Percentiles rank a stretch among this genome's conserved stretches.
Evolutionary conservation across 2,888 invertebrate genomes (phyloP).

Genomic region (Scotopteryx bipunctaria): DNA sequence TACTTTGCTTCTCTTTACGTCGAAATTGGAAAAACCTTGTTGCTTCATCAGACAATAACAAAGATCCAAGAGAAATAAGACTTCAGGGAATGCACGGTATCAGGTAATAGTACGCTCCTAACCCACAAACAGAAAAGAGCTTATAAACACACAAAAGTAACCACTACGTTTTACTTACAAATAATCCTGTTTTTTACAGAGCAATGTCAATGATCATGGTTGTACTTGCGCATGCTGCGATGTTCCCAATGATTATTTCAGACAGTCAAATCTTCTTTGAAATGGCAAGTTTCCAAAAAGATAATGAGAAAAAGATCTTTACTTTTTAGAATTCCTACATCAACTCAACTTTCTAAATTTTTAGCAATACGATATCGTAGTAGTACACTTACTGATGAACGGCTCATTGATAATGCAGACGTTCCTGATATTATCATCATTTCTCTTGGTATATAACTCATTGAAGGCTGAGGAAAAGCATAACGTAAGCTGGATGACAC

Average conservation of each 20-base stretch:
- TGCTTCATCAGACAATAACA: constrained; percentile 20
- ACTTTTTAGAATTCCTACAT: too few species aligned
- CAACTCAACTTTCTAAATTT: too few species aligned
- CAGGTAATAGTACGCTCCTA: background rate
- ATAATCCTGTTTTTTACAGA: background rate
- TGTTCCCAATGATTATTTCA: background rate
- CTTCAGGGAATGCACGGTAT: background rate
- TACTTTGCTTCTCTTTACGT: constrained; percentile 49
- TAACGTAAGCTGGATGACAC: background rate
- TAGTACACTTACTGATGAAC: constrained; percentile 6
- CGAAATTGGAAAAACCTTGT: constrained; percentile 46
- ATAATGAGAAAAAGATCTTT: background rate
- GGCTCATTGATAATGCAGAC: constrained; percentile 21
- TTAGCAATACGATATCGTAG: background rate
- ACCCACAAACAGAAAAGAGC: background rate
- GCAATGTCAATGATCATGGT: background rate
- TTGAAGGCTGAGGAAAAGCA: background rate
- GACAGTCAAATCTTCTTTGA: background rate
- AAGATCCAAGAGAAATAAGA: constrained; percentile 26
- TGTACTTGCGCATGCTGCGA: background rate
- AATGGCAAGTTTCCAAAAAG: background rate
- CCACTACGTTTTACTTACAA: too few species aligned
- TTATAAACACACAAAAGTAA: too few species aligned
- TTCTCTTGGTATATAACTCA: background rate
- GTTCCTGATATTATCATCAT: constrained; percentile 33